Percentiles rank a stretch among this genome's conserved stretches.
These are phyloP conservation scores for Heliothis virescens DNA, from an alignment of 1,140 invertebrate species.

Conservation along the genomic window DNA sequence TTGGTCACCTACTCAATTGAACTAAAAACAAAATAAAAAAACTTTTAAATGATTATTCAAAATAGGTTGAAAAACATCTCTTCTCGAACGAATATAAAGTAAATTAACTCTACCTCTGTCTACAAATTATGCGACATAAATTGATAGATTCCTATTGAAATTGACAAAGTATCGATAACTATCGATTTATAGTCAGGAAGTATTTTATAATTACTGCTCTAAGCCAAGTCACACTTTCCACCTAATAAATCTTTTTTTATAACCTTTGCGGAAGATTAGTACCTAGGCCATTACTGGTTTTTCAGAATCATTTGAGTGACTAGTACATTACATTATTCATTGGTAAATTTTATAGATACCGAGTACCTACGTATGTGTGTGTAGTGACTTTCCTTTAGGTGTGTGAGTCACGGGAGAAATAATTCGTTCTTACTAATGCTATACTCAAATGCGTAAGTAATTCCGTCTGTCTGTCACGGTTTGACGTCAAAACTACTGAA, in stretches of 20 bases:
- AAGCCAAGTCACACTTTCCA: neutral
- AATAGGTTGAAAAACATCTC: too few relatives aligned
- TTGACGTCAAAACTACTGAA: too few relatives aligned
- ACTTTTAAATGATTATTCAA: too few relatives aligned
- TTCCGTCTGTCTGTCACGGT: too few relatives aligned
- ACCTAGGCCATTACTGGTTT: neutral
- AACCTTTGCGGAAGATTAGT: neutral
- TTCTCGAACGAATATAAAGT: too few relatives aligned
- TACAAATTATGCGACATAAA: neutral
- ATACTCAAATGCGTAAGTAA: too few relatives aligned
- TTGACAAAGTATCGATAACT: neutral
- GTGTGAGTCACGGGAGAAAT: neutral
- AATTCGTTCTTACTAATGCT: neutral
- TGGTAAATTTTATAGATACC: neutral
- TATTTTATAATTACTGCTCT: neutral
- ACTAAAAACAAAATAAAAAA: too few relatives aligned
- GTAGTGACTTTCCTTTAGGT: too few relatives aligned
- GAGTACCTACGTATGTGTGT: too few relatives aligned
- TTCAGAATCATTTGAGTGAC: neutral
- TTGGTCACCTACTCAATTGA: too few relatives aligned
- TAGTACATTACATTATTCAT: neutral
- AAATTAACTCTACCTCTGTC: too few relatives aligned
- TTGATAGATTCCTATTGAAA: neutral
- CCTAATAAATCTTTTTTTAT: constrained; percentile 9
- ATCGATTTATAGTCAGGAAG: neutral